Evolutionary conservation across 2,113 vertebrate genomes (phyloP).

Genomic region (Sander vitreus): DNA sequence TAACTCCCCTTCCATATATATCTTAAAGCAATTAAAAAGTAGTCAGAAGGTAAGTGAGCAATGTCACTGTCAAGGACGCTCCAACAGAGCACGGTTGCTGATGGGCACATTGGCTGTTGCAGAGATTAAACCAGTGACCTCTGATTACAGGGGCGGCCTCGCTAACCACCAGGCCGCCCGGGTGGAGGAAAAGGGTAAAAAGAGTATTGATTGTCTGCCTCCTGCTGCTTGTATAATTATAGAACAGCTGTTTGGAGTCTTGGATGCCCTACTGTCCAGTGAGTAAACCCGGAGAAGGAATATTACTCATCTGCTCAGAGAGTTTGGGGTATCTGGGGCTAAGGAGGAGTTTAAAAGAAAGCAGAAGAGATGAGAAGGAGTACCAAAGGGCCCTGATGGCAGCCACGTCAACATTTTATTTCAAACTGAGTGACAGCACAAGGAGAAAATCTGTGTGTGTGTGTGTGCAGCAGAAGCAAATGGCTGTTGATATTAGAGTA

Average conservation of each 20-base stretch:
- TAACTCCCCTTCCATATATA: background rate
- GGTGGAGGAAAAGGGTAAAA: slow-evolving; percentile 40
- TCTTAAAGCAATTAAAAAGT: slow-evolving; percentile 28
- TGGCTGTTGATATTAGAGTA: slow-evolving; percentile 45
- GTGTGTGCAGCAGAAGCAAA: slow-evolving; percentile 36
- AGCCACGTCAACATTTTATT: too few species aligned
- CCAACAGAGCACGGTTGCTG: slow-evolving; percentile 29
- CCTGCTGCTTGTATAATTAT: slow-evolving; percentile 69
- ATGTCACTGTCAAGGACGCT: slow-evolving; percentile 64
- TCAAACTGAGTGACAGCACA: slow-evolving; percentile 35
- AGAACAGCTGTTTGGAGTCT: slow-evolving; percentile 63
- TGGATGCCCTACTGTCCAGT: slow-evolving; percentile 39
- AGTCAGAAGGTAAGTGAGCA: slow-evolving; percentile 45
- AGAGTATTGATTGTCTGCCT: slow-evolving; percentile 66
- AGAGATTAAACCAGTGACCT: slow-evolving; percentile 61
- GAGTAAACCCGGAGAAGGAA: slow-evolving; percentile 48
- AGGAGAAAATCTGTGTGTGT: slow-evolving; percentile 30
- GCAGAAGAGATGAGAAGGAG: background rate
- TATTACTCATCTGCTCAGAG: slow-evolving; percentile 46
- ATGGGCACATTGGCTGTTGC: slow-evolving; percentile 32
- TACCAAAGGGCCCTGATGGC: background rate
- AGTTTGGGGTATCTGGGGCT: slow-evolving; percentile 1
- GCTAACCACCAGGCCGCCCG: slow-evolving; percentile 36
- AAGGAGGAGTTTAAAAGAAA: background rate
- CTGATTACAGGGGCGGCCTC: slow-evolving; percentile 47